Conservation (phyloP, 2,113 vertebrate genomes). For the Tricholaema leucomelas region DNA sequence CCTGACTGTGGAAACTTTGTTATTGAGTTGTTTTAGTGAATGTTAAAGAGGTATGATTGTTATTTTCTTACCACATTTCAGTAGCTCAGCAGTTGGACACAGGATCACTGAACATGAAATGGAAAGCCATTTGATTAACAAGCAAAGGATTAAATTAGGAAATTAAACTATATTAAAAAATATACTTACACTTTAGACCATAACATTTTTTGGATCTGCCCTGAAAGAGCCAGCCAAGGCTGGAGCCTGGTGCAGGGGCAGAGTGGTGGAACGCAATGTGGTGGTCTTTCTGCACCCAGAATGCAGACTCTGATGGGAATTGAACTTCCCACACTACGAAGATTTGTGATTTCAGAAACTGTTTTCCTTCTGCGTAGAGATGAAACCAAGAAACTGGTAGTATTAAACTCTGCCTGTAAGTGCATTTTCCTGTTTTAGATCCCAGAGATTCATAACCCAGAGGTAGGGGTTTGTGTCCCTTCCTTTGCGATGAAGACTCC, state of each 20-base stretch:
- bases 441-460: accelerated
- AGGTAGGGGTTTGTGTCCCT: accelerated
- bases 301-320: accelerated
- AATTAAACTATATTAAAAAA: not conserved
- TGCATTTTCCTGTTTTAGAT: not conserved
- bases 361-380: not conserved
- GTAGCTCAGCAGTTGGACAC: not conserved
- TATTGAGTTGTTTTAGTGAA: not conserved
- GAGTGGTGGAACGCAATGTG: accelerated
- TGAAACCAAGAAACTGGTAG: not conserved
- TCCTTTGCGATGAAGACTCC: accelerated
- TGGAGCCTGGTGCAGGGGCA: not conserved
- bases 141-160: not conserved
- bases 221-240: not conserved
- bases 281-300: not conserved
- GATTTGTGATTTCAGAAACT: not conserved
- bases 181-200: not conserved
- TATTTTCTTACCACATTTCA: not conserved
- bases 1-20: not conserved
- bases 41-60: not conserved
- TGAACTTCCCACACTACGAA: accelerated
- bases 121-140: not conserved
- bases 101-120: not conserved
- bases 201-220: not conserved
- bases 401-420: not conserved